These are phyloP conservation scores for Ramazzottius varieornatus DNA, from an alignment of 2,888 invertebrate genomes.

Conservation along the genomic window DNA sequence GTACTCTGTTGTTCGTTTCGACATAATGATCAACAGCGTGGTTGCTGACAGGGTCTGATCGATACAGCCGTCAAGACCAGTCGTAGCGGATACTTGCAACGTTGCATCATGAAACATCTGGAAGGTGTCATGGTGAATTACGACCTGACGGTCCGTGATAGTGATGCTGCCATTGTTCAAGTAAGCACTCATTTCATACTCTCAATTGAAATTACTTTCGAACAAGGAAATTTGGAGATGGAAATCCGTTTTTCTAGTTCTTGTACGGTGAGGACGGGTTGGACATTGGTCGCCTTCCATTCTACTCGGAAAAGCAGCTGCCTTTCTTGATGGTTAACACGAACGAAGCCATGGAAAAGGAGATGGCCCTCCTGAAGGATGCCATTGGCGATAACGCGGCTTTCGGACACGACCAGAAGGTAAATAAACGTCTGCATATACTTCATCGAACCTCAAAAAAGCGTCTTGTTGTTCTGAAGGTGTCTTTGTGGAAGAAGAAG, in stretches of 20 bases:
- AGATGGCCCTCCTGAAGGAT: not conserved
- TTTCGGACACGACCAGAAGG: not conserved
- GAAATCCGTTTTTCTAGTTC: too few relatives aligned
- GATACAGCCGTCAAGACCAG: conserved; percentile 99
- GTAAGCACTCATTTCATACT: conserved; percentile 23
- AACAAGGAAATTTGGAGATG: too few relatives aligned
- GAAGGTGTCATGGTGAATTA: conserved; percentile 79
- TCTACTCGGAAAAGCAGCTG: conserved; percentile 45
- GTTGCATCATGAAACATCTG: conserved; percentile 86
- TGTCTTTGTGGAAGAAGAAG: conserved; percentile 33
- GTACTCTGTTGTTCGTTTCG: not conserved
- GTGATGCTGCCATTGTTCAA: conserved; percentile 71
- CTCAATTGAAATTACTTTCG: conserved; percentile 3
- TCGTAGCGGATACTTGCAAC: conserved; percentile 82
- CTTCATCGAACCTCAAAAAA: too few relatives aligned
- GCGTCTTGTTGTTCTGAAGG: too few relatives aligned
- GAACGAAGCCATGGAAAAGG: not conserved
- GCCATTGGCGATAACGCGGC: not conserved
- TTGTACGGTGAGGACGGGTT: conserved; percentile 61
- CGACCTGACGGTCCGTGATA: conserved; percentile 80
- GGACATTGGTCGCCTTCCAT: conserved; percentile 63
- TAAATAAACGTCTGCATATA: too few relatives aligned
- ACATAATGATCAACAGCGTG: not conserved
- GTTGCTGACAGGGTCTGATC: conserved; percentile 46
- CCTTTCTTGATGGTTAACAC: conserved; percentile 52